Base-by-base conservation (phyloP, 2,113 vertebrate genomes). In the Strigops habroptila region DNA sequence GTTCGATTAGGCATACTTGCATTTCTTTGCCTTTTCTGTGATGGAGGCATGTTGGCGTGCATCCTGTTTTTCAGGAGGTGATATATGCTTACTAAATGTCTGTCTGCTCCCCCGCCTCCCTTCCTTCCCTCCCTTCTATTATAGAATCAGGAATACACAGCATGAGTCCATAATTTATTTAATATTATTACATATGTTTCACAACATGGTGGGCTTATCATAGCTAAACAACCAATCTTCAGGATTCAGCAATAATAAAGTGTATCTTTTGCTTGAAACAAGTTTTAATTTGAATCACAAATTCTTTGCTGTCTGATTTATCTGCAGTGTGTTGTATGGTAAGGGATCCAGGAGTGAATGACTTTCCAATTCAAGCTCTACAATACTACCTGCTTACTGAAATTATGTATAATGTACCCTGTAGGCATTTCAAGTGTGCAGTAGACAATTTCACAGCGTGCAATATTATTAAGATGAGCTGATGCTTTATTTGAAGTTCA, bases 201-300 rank as follows among this genome's bases (percentile, higher is more conserved):
- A 69, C 23, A 81, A 73, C 57, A 69, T 91, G 55, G 7, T 37
- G 82, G 51, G 21, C 28, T 84, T 73, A 41, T 75, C 37, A 35
- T 46, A 88, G 18, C 37, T 86, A 63, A 93, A 78, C 46, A 68
- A 86, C 64, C 14, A 19, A 11, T 82, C 65, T 87, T 80, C 77
- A 79, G 51, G 33, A 88, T 95, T 92, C 68, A 96, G 31, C 60
- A 62, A 7, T 21, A 57, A 44, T 76, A 52, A 95, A 78, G 10
- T 55, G 10, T n/a, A 43, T 79, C 78, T 79, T 78, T 81, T 59
- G 27, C 55, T 79, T 76, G 48, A 87, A 65, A 88, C 23, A 71
- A 76, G 44, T 86, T 95, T 83, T 83, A 92, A 90, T 94, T 90
- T 91, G 70, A 93, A 95, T 86, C 63, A 87, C 63, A 87, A 71